A percentile compares a stretch with the other conserved stretches of the same genome.
These are phyloP conservation scores for Ptycholaimellus sp. DNA, from an alignment of 2,888 invertebrate species.

Conservation along the genomic window DNA sequence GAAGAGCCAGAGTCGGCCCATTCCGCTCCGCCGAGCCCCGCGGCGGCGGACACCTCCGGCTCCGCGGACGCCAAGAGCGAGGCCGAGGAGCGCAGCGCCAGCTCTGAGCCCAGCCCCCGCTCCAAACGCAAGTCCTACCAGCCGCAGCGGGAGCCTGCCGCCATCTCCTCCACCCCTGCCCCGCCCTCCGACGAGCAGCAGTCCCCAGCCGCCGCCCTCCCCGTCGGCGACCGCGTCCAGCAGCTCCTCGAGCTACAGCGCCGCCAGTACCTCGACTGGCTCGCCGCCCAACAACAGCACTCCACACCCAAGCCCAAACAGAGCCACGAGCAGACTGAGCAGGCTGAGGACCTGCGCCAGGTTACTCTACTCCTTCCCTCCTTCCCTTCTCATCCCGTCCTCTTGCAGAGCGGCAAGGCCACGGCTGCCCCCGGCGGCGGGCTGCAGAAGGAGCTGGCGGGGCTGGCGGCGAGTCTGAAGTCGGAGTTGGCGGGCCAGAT, in stretches of 20 bases:
- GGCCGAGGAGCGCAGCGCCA: background rate
- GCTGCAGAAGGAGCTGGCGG: slow-evolving; percentile 46
- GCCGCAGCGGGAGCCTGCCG: background rate
- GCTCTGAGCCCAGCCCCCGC: background rate
- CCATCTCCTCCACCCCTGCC: too few relatives aligned
- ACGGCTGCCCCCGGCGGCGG: too few relatives aligned
- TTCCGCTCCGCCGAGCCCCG: too few relatives aligned
- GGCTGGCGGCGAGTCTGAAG: slow-evolving; percentile 68
- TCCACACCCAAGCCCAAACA: too few relatives aligned
- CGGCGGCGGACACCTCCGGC: slow-evolving; percentile 1
- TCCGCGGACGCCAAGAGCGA: background rate
- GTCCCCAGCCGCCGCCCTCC: background rate
- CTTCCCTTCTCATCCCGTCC: too few relatives aligned
- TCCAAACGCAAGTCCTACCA: background rate
- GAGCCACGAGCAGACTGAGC: too few relatives aligned
- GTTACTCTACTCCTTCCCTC: too few relatives aligned
- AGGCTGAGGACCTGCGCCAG: too few relatives aligned
- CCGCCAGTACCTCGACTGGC: too few relatives aligned
- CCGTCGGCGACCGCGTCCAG: too few relatives aligned
- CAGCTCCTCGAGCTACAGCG: too few relatives aligned
- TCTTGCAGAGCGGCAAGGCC: slow-evolving; percentile 5
- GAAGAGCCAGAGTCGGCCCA: background rate
- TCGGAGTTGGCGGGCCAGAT: slow-evolving; percentile 62
- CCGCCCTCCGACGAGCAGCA: background rate
- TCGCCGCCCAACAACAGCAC: too few relatives aligned